Evolutionary conservation across 2,888 invertebrate genomes (phyloP).

Genomic region (Cordilura impudica): DNA sequence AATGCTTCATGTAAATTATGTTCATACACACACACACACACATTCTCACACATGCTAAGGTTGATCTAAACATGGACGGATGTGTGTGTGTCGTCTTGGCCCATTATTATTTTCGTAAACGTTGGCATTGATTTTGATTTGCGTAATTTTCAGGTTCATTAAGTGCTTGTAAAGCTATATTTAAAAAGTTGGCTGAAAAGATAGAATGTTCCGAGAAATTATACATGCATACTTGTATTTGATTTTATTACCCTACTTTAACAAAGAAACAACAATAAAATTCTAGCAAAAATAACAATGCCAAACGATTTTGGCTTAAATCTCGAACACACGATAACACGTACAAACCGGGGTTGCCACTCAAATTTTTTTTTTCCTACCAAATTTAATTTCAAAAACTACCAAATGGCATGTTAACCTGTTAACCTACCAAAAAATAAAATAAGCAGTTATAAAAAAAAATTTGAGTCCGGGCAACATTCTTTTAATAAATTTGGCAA

Average conservation of each 20-base stretch:
- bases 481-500: too few relatives aligned
- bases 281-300: neutral
- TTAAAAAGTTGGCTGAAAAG: neutral
- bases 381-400: too few relatives aligned
- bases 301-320: neutral
- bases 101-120: neutral
- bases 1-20: neutral
- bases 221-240: neutral
- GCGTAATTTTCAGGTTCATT: slow-evolving; percentile 76
- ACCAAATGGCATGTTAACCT: too few relatives aligned
- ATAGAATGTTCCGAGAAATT: neutral
- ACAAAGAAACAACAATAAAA: slow-evolving; percentile 28
- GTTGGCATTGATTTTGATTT: slow-evolving; percentile 67
- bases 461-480: too few relatives aligned
- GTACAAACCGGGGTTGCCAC: too few relatives aligned
- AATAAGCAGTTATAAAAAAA: too few relatives aligned
- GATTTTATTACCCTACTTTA: slow-evolving; percentile 43
- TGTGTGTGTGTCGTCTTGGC: slow-evolving; percentile 9
- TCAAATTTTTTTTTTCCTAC: too few relatives aligned
- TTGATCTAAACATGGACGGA: too few relatives aligned
- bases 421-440: too few relatives aligned
- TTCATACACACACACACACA: neutral
- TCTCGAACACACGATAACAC: neutral
- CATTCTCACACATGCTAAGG: neutral
- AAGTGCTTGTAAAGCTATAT: slow-evolving; percentile 70